Base-by-base conservation (phyloP, 2,888 invertebrate species). In the Phengaris arion region DNA sequence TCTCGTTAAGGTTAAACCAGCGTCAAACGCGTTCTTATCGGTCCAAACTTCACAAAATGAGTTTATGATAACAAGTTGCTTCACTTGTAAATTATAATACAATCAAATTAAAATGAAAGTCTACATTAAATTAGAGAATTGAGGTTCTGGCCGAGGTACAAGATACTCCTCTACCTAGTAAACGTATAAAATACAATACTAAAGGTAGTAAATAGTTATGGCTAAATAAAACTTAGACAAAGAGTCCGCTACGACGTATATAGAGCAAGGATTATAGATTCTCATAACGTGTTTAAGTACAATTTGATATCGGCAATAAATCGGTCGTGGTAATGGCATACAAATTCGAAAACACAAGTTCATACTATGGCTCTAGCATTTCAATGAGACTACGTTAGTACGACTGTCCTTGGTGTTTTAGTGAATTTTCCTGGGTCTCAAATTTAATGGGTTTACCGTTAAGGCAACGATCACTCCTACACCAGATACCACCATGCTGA, bases 291-390 rank as follows among this genome's bases (percentile, higher is more conserved):
- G 15, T 68, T 54, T 83, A 85, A 89, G 85, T 87, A 92, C 90
- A 90, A 89, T 92, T 92, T 90, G 90, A 92, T 92, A 91, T 92
- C 90, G 85, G 89, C 83, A 86, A 86, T 88, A 90, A 90, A 91
- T 91, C 91, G 89, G 86, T 79, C 83, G 80, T 85, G 86, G 80
- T 83, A 82, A 82, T 79, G 81, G 90, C 87, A 91, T 91, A 90
- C 87, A 82, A 89, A 91, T 80, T 79, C 79, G 85, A 82, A 85
- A 85, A 85, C 86, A 87, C 85, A 81, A 82, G 83, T 74, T 52
- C 7, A 12, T 1, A 35, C 12, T 52, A 72, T 52, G 72, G 22
- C 2, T 7, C 35, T 22, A n/a, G 72, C 72, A 72, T 72, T 54
- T n/a, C 13, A 52, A 72, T 72, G 72, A 72, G 70, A 51, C 51